Conservation (phyloP, 2,797 vertebrate genomes). For the Sparidentex hasta region DNA sequence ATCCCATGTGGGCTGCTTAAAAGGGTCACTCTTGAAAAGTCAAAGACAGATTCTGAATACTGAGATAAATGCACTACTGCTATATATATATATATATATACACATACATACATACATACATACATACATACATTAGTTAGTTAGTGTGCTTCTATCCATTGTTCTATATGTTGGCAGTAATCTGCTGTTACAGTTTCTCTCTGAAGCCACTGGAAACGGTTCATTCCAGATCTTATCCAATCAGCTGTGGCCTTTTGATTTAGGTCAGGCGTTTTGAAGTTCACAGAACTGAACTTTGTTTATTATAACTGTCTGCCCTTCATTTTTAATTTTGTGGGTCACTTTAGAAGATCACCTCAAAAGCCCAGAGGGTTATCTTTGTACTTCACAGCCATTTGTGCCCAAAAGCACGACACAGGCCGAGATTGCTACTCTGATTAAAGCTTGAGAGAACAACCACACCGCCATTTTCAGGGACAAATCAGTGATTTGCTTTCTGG, state of each 20-base stretch:
- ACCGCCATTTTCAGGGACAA: constrained; percentile 55
- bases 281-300: constrained; percentile 50
- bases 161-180: not conserved
- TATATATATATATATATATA: too few relatives aligned
- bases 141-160: not conserved
- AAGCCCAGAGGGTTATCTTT: constrained; percentile 51
- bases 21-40: constrained; percentile 77
- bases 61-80: constrained; percentile 22
- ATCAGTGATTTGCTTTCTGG: constrained; percentile 59
- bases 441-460: constrained; percentile 38
- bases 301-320: constrained; percentile 46
- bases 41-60: constrained; percentile 73
- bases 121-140: not conserved
- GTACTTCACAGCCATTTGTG: constrained; percentile 48
- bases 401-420: constrained; percentile 43
- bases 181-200: constrained; percentile 5
- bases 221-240: constrained; percentile 37
- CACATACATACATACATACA: not conserved
- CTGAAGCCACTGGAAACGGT: constrained; percentile 18
- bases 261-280: constrained; percentile 34
- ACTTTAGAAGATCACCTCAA: constrained; percentile 56
- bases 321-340: constrained; percentile 47
- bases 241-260: constrained; percentile 32
- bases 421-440: constrained; percentile 58
- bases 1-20: constrained; percentile 73